These are phyloP conservation scores for Patella depressa DNA, from an alignment of 2,888 invertebrate species.

Conservation along the genomic window DNA sequence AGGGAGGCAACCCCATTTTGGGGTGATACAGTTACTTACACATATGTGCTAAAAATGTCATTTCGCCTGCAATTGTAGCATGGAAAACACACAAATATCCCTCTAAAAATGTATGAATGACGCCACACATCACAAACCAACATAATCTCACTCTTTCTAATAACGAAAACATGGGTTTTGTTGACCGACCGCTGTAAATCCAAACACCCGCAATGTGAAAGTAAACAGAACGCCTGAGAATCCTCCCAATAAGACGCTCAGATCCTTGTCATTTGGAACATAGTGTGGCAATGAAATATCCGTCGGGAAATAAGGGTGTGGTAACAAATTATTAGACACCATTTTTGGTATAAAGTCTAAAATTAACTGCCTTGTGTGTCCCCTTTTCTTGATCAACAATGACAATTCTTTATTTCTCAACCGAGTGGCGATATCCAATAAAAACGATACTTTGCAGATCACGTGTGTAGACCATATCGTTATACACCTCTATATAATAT, in stretches of 20 bases:
- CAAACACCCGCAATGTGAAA: slow-evolving; percentile 43
- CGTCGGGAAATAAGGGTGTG: slow-evolving; percentile 64
- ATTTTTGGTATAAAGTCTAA: background rate
- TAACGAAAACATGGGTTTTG: slow-evolving; percentile 38
- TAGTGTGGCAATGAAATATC: slow-evolving; percentile 59
- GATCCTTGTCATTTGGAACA: slow-evolving; percentile 52
- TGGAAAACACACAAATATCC: slow-evolving; percentile 66
- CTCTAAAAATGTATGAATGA: slow-evolving; percentile 66
- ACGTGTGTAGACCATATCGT: no score
- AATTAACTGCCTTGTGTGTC: no score
- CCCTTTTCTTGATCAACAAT: no score
- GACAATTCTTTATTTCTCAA: no score
- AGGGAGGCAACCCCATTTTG: slow-evolving; percentile 11
- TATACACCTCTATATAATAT: no score
- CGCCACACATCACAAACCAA: slow-evolving; percentile 66
- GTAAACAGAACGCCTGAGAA: slow-evolving; percentile 54
- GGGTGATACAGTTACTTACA: slow-evolving; percentile 56
- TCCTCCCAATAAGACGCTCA: slow-evolving; percentile 50
- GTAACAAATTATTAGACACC: background rate
- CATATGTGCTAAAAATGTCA: slow-evolving; percentile 63
- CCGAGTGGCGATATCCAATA: no score
- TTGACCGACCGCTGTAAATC: slow-evolving; percentile 39
- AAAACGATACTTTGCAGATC: no score
- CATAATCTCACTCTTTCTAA: slow-evolving; percentile 54
- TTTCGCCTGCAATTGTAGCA: slow-evolving; percentile 54